Evolutionary conservation across 2,113 vertebrate species (phyloP).

Genomic region (Zingel zingel): DNA sequence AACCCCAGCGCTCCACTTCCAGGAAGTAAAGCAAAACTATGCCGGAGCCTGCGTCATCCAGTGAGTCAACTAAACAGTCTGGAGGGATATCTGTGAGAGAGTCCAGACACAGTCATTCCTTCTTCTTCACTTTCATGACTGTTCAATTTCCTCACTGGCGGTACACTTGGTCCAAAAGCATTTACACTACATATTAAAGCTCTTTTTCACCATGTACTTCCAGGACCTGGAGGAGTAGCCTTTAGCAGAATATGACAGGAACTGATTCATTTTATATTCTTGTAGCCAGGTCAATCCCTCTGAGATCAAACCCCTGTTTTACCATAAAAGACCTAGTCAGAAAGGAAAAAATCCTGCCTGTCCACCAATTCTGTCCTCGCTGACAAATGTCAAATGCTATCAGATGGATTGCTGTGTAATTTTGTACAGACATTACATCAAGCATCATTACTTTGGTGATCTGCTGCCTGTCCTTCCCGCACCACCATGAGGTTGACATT

Average conservation of each 20-base stretch:
- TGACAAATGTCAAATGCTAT: neutral
- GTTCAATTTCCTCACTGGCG: constrained; percentile 63
- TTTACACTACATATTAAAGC: constrained; percentile 27
- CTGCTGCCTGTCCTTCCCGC: neutral
- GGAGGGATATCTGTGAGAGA: constrained; percentile 73
- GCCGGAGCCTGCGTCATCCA: constrained; percentile 75
- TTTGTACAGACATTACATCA: neutral
- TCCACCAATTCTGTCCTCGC: neutral
- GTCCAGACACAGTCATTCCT: constrained; percentile 75
- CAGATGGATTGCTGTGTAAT: neutral
- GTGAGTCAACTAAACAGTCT: constrained; percentile 80
- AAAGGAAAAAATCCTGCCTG: neutral
- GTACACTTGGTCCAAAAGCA: constrained; percentile 45
- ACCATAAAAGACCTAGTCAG: neutral
- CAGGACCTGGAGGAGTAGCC: neutral
- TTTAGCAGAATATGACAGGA: constrained; percentile 4
- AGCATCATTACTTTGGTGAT: neutral
- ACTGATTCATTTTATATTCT: neutral
- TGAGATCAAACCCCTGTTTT: constrained; percentile 10
- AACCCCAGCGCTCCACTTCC: constrained; percentile 70
- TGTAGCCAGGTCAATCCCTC: neutral
- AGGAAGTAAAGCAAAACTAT: constrained; percentile 77
- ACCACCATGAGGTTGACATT: neutral
- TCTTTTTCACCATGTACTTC: constrained; percentile 20
- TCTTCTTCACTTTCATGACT: constrained; percentile 64